phyloP scores from a whole-genome alignment of 2,888 invertebrate genomes.

The Amaurobius ferox region DNA sequence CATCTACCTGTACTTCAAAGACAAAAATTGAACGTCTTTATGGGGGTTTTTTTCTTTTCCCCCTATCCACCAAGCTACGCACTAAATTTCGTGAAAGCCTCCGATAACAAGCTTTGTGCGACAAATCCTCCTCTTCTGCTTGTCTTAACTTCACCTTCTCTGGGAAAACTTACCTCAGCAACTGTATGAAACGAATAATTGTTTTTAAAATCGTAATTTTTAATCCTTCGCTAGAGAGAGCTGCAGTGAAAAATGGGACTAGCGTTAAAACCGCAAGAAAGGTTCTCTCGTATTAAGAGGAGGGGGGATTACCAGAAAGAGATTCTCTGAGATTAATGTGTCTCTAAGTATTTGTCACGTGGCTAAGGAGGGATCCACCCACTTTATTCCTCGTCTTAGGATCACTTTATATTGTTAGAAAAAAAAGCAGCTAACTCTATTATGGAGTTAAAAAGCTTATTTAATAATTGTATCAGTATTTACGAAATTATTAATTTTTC shows the following conservation, averaged over 20 bases:
- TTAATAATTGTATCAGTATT: not conserved
- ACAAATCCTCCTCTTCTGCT: constrained; percentile 11
- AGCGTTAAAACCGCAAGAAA: constrained; percentile 34
- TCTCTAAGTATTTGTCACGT: constrained; percentile 30
- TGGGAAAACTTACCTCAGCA: not conserved
- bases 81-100: not conserved
- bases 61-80: not conserved
- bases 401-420: not conserved
- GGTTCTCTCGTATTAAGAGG: constrained; percentile 16
- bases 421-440: not conserved
- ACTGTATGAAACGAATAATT: not conserved
- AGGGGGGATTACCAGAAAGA: constrained; percentile 29
- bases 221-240: constrained; percentile 10
- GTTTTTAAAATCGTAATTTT: constrained; percentile 12
- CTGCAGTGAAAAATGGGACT: constrained; percentile 28
- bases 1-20: no score
- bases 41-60: not conserved
- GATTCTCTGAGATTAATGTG: constrained; percentile 42
- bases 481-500: no score
- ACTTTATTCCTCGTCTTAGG: not conserved
- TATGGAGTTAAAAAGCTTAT: not conserved
- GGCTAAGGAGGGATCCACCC: constrained; percentile 8
- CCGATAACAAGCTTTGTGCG: constrained; percentile 7
- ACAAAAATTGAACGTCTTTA: no score
- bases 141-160: not conserved